Evolutionary conservation across 2,888 invertebrate species (phyloP), one percentile per base, ranked within the genome.

Genomic region (Torymus tubicola): DNA sequence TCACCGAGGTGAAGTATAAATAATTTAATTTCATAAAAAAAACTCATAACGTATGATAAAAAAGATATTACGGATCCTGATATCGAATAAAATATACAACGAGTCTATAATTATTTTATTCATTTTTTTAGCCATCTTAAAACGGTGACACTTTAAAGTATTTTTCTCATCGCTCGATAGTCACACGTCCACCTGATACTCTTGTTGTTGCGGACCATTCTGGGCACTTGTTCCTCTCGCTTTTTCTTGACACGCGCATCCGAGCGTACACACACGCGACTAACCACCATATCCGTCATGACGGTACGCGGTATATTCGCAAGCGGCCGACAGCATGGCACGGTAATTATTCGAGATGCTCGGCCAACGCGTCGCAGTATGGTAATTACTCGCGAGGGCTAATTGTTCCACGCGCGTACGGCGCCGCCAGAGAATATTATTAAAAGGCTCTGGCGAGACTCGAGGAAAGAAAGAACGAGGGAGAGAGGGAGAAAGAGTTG

Each of bases 261-360:
- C 57, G n/a, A 69, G 60, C 24, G n/a, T 31, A 13, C 53, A 24
- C 13, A 18, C 73, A 57, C 55, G 74, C 58, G 4, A 24, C 78
- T 42, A 42, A 42, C 42, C 42, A 76, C 80, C 81, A 42, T 42
- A 8, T 42, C 42, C 42, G 42, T 42, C 42, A 42, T 42, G 42
- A 42, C 42, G 42, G 8, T 8, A 8, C 42, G 42, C 8, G 42
- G 42, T 42, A 42, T 42, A 42, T 42, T 42, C 42, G 42, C 42
- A 42, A 42, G 42, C 42, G 42, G 55, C 42, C 57, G 58, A 14
- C 64, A n/a, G 31, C 84, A 75, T 84, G 85, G 85, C 84, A 82
- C 84, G 83, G 84, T 85, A 86, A 86, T 85, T 84, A 84, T 84
- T 82, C 78, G 75, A 80, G 81, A 61, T 81, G 74, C 83, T 81